Evolutionary conservation across 2,888 invertebrate genomes (phyloP).

Genomic region (Cryptosula pallasiana): DNA sequence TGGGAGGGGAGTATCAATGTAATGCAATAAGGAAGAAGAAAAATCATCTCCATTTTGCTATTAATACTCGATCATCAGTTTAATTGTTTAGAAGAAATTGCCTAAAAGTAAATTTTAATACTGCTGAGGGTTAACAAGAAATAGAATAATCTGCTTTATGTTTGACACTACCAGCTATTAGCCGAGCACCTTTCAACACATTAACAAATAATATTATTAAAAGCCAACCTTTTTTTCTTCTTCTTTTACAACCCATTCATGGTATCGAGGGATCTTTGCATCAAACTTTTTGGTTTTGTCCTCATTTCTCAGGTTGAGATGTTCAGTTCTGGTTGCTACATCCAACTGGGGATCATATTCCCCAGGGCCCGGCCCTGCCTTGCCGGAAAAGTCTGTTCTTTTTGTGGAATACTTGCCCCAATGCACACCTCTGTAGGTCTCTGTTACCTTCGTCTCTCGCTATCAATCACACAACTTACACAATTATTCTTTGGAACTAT

Average conservation of each 20-base stretch:
- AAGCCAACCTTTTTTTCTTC: slow-evolving; percentile 44
- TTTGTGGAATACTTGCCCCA: slow-evolving; percentile 47
- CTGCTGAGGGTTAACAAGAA: too few relatives aligned
- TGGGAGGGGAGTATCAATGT: too few relatives aligned
- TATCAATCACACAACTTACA: slow-evolving; percentile 26
- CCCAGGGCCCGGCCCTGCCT: slow-evolving; percentile 49
- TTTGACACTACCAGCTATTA: too few relatives aligned
- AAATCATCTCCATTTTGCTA: too few relatives aligned
- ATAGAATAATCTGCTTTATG: too few relatives aligned
- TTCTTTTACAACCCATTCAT: slow-evolving; percentile 43
- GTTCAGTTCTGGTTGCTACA: slow-evolving; percentile 33
- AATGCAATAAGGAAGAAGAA: too few relatives aligned
- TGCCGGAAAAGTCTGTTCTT: slow-evolving; percentile 40
- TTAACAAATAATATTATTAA: too few relatives aligned
- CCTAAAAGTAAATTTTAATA: too few relatives aligned
- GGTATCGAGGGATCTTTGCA: slow-evolving; percentile 47
- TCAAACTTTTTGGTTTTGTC: slow-evolving; percentile 38
- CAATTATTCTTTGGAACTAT: too few relatives aligned
- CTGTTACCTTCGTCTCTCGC: slow-evolving; percentile 30
- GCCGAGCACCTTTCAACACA: too few relatives aligned
- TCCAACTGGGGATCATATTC: slow-evolving; percentile 47
- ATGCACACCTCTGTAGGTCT: slow-evolving; percentile 46
- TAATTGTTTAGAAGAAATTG: too few relatives aligned
- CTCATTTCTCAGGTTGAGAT: slow-evolving; percentile 33
- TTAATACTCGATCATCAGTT: too few relatives aligned